A percentile compares a stretch with the other conserved stretches of the same genome.
Conservation (phyloP, 2,797 vertebrate genomes). For the Anableps anableps region DNA sequence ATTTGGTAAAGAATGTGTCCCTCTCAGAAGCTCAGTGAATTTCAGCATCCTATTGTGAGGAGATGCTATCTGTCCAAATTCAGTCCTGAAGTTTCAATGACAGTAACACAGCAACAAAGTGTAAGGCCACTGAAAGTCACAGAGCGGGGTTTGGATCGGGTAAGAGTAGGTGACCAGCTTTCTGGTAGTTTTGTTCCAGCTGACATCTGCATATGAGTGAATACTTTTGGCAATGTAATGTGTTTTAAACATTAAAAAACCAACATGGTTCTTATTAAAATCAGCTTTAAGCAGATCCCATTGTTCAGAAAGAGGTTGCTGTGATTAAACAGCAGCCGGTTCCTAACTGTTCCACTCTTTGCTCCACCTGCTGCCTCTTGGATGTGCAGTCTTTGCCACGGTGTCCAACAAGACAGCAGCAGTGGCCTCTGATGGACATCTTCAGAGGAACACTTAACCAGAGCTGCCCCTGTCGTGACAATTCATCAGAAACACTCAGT, state of each 20-base stretch:
- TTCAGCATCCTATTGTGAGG: too few relatives aligned
- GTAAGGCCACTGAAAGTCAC: too few relatives aligned
- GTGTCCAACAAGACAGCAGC: slow-evolving; percentile 73
- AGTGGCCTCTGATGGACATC: slow-evolving; percentile 87
- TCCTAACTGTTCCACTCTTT: slow-evolving; percentile 9
- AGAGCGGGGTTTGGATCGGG: too few relatives aligned
- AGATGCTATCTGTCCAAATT: too few relatives aligned
- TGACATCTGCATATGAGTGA: background rate
- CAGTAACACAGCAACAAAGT: too few relatives aligned
- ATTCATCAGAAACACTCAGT: slow-evolving; percentile 73
- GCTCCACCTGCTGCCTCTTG: slow-evolving; percentile 26
- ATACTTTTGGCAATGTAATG: background rate
- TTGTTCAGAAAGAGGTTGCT: background rate
- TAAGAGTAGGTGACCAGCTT: too few relatives aligned
- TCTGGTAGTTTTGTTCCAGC: background rate
- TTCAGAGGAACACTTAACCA: slow-evolving; percentile 85
- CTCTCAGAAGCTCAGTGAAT: too few relatives aligned
- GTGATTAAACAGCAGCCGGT: background rate
- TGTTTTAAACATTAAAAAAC: too few relatives aligned
- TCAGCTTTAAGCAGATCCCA: background rate
- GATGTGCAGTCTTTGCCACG: slow-evolving; percentile 70
- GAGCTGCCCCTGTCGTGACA: slow-evolving; percentile 84
- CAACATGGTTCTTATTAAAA: background rate
- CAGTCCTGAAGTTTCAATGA: too few relatives aligned
- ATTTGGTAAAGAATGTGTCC: too few relatives aligned